These are phyloP conservation scores for Keiferia lycopersicella DNA, from an alignment of 2,888 invertebrate species.

Conservation along the genomic window DNA sequence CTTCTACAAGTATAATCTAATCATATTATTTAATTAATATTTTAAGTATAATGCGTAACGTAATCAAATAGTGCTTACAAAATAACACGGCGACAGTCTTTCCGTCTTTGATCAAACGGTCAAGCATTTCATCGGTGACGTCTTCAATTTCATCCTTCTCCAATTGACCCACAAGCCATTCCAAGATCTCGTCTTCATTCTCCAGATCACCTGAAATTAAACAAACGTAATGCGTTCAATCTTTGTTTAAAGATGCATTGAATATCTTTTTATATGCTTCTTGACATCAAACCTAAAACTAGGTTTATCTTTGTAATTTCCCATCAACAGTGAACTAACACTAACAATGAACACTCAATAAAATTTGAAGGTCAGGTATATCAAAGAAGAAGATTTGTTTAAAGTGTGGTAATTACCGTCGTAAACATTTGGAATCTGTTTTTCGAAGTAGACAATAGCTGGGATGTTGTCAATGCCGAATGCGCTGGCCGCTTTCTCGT, in stretches of 20 bases:
- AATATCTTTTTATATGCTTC: background rate
- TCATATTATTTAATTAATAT: too few species aligned
- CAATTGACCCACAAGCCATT: constrained; percentile 92
- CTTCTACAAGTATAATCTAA: too few species aligned
- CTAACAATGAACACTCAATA: background rate
- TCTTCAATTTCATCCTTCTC: constrained; percentile 97
- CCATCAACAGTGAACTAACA: background rate
- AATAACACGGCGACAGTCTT: constrained; percentile 94
- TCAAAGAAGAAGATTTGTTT: constrained; percentile 4
- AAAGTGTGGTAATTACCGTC: constrained; percentile 83
- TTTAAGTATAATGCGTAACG: constrained; percentile 25
- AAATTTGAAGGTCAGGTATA: constrained; percentile 22
- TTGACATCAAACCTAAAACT: background rate
- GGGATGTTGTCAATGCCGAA: constrained; percentile 93
- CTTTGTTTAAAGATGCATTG: background rate
- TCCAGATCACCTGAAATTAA: constrained; percentile 86
- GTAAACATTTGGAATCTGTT: constrained; percentile 95
- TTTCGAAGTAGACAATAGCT: constrained; percentile 95
- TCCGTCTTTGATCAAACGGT: constrained; percentile 92
- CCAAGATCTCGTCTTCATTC: constrained; percentile 93
- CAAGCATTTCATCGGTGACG: constrained; percentile 96
- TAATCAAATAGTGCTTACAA: constrained; percentile 82
- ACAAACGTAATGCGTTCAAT: background rate
- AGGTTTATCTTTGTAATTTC: background rate
- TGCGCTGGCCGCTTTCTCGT: constrained; percentile 89